These are phyloP conservation scores for Catajapyx aquilonaris DNA, from an alignment of 1,140 invertebrate species.

Conservation along the genomic window DNA sequence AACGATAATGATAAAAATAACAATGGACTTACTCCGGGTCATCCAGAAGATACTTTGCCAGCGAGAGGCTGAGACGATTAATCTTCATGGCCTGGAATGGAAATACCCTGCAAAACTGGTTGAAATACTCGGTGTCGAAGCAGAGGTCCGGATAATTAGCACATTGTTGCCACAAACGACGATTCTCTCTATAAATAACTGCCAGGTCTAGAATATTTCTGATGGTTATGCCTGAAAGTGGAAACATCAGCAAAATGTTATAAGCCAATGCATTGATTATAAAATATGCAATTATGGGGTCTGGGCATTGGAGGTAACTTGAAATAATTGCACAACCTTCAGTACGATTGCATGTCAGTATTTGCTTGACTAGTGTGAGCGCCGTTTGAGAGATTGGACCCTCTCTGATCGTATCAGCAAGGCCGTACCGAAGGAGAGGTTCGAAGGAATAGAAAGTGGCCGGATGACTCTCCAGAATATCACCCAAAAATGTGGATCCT, in stretches of 20 bases:
- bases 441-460: conserved; percentile 23
- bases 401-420: too few species aligned
- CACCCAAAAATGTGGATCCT: conserved; percentile 24
- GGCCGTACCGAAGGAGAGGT: too few species aligned
- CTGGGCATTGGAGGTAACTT: conserved; percentile 12
- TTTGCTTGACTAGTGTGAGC: conserved; percentile 8
- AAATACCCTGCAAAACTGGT: conserved; percentile 15
- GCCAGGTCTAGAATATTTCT: conserved; percentile 11
- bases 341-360: conserved; percentile 12
- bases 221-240: conserved; percentile 12
- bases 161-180: conserved; percentile 14
- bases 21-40: conserved; percentile 9
- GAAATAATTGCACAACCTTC: too few species aligned
- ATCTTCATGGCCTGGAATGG: conserved; percentile 18
- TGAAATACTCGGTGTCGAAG: conserved; percentile 11
- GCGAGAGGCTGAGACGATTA: conserved; percentile 15
- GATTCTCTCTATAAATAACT: conserved; percentile 14
- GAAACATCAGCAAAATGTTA: conserved; percentile 1
- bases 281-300: too few species aligned
- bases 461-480: conserved; percentile 18
- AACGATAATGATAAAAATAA: too few species aligned
- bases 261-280: neutral
- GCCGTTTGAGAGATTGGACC: conserved; percentile 8
- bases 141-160: conserved; percentile 11
- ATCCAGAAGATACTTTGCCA: conserved; percentile 13